Conservation (phyloP, 2,113 vertebrate genomes). For the Hypanus sabinus region DNA sequence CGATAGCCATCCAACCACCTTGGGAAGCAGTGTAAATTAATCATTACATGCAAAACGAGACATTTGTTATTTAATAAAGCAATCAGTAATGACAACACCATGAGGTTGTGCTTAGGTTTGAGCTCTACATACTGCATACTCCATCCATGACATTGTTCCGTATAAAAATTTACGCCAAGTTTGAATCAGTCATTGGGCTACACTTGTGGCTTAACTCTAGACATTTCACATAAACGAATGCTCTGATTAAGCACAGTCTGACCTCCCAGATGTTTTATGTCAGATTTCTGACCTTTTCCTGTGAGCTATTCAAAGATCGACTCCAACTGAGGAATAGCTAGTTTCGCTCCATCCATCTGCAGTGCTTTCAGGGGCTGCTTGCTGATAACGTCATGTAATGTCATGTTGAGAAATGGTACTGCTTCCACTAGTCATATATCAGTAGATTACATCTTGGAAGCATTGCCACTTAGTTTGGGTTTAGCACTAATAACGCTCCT, state of each 20-base stretch:
- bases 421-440: not conserved
- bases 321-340: not conserved
- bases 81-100: not conserved
- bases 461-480: not conserved
- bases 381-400: slow-evolving; percentile 35
- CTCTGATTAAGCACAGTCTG: not conserved
- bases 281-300: not conserved
- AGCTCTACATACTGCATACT: not conserved
- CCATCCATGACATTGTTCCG: not conserved
- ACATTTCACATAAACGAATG: too few relatives aligned
- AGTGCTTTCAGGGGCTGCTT: slow-evolving; percentile 19
- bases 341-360: slow-evolving; percentile 18
- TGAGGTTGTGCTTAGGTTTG: not conserved
- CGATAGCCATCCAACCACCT: not conserved
- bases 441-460: slow-evolving; percentile 26
- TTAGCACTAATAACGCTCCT: not conserved
- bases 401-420: slow-evolving; percentile 22
- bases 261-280: not conserved
- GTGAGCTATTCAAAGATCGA: not conserved
- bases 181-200: not conserved
- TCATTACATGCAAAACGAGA: not conserved
- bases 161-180: not conserved
- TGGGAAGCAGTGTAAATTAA: not conserved
- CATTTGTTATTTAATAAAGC: not conserved
- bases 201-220: not conserved